Percentiles rank a stretch among this genome's conserved stretches.
Conservation (phyloP, 2,888 invertebrate genomes). For the Catocala fraxini region DNA sequence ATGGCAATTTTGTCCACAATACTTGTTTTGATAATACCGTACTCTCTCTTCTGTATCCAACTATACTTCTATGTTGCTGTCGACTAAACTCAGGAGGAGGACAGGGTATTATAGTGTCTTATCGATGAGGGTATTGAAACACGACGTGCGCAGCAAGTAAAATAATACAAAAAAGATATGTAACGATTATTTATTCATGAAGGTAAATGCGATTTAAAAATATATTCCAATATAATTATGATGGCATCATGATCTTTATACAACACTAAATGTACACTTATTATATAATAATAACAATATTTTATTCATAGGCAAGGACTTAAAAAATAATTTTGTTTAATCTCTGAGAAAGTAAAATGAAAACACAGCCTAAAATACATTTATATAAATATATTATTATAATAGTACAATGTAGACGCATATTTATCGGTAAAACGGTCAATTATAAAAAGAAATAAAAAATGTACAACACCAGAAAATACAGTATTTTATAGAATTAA, state of each 20-base stretch:
- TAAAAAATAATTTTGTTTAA: constrained; percentile 55
- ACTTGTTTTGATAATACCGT: no score
- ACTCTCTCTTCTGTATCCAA: no score
- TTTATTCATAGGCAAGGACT: constrained; percentile 73
- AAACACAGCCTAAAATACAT: constrained; percentile 50
- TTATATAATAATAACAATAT: constrained; percentile 65
- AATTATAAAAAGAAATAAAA: not conserved
- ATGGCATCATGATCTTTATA: constrained; percentile 81
- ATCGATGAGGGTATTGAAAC: no score
- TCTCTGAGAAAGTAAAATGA: constrained; percentile 28
- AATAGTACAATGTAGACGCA: constrained; percentile 9
- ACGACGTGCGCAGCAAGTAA: constrained; percentile 3
- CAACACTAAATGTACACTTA: constrained; percentile 79
- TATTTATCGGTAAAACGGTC: constrained; percentile 16
- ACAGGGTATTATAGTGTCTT: no score
- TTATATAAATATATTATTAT: constrained; percentile 22
- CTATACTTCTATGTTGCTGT: no score
- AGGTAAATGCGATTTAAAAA: constrained; percentile 82
- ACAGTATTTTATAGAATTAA: no score
- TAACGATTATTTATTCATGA: constrained; percentile 78
- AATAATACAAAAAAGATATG: constrained; percentile 50
- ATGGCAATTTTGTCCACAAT: no score
- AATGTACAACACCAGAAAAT: not conserved
- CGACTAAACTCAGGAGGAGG: no score
- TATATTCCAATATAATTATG: constrained; percentile 73